Conservation (phyloP, 2,797 vertebrate species). For the Semotilus atromaculatus region DNA sequence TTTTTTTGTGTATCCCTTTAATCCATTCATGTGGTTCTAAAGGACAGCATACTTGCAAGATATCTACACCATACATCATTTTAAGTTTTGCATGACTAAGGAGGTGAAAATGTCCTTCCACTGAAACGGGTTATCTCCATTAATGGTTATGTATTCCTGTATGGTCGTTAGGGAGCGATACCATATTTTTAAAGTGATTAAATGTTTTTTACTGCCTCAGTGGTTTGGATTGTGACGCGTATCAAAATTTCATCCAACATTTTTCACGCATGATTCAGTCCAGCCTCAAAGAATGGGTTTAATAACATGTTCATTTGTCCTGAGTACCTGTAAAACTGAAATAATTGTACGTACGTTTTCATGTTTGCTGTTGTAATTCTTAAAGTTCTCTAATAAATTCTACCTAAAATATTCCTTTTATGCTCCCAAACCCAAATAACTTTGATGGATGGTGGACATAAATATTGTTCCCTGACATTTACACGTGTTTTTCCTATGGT, state of each 20-base stretch:
- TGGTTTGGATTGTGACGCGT: conserved; percentile 67
- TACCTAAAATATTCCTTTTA: conserved; percentile 20
- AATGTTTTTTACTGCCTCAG: conserved; percentile 42
- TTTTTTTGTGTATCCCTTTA: background rate
- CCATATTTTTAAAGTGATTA: conserved; percentile 47
- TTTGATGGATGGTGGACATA: conserved; percentile 35
- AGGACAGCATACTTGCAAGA: background rate
- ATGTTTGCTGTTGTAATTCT: conserved; percentile 38
- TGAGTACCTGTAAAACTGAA: conserved; percentile 31
- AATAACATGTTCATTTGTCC: conserved; percentile 35
- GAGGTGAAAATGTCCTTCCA: conserved; percentile 47
- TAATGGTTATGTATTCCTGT: conserved; percentile 56
- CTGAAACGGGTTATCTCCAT: conserved; percentile 55
- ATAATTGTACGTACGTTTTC: conserved; percentile 23
- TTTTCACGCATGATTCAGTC: conserved; percentile 59
- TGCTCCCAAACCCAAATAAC: conserved; percentile 25
- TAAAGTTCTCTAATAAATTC: conserved; percentile 17
- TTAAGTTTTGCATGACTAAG: conserved; percentile 45
- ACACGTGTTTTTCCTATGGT: conserved; percentile 33
- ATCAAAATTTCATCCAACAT: conserved; percentile 56
- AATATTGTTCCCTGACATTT: conserved; percentile 45
- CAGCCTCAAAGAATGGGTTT: conserved; percentile 48
- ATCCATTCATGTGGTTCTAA: background rate
- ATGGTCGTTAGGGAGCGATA: conserved; percentile 36
- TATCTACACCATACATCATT: conserved; percentile 16